A percentile compares a stretch with the other conserved stretches of the same genome.
phyloP scores from a whole-genome alignment of 2,113 vertebrate genomes.

The Cephalophus harveyi region DNA sequence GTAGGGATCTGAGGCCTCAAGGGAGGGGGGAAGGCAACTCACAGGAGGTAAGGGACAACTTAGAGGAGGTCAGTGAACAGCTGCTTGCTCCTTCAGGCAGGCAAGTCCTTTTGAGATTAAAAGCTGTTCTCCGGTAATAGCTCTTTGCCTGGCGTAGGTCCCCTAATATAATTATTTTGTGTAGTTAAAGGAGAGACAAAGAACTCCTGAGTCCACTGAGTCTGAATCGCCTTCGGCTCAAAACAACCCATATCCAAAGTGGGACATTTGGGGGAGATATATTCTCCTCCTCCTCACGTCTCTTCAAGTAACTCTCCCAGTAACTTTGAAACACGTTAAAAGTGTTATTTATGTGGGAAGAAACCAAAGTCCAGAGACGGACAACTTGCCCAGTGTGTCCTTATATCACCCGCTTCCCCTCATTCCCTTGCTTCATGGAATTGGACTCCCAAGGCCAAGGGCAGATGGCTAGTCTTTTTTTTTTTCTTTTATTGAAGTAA shows the following conservation, averaged over 20 bases:
- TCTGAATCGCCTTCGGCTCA: neutral
- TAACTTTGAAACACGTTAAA: rapidly evolving
- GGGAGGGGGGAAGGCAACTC: neutral
- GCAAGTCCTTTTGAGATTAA: neutral
- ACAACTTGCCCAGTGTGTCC: neutral
- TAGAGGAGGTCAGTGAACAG: neutral
- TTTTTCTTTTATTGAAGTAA: neutral
- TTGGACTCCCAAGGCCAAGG: neutral
- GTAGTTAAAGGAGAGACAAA: neutral
- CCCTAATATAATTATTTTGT: neutral
- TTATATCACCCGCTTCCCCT: neutral
- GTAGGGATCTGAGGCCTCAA: neutral
- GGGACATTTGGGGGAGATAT: neutral
- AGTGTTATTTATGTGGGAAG: neutral
- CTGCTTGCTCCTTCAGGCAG: neutral
- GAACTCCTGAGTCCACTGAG: neutral
- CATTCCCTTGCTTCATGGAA: no score
- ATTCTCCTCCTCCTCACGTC: neutral
- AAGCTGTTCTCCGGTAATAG: neutral
- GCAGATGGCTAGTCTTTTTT: rapidly evolving
- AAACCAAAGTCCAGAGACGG: neutral
- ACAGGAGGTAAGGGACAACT: neutral
- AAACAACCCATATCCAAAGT: neutral
- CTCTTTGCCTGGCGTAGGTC: neutral
- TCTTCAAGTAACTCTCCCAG: neutral